Base-by-base conservation (phyloP, 2,797 vertebrate genomes). In the Eulemur rubriventer region DNA sequence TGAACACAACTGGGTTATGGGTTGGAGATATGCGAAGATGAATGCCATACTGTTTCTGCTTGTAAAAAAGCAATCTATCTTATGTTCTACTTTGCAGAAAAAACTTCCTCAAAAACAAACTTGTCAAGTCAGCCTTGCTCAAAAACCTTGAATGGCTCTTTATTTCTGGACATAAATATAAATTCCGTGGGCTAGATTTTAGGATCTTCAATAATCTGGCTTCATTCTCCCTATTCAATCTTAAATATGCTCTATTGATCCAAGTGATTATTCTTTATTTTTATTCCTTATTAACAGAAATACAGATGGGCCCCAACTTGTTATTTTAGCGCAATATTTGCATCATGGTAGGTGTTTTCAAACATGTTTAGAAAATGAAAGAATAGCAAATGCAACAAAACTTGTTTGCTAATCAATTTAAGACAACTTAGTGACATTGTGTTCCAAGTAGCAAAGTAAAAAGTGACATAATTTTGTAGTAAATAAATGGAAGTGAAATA, bases 391-490 rank as follows among this genome's bases (percentile, higher is more conserved):
- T n/a, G 18, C 24, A 78, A 90, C 85, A 65, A 88, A 61, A 50
- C 59, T 3, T 87, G 18, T 67, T 89, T 92, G 67, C 59, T 48
- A n/a, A 93, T 89, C 75, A 70, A 43, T 63, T 82, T 88, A 76
- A 88, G 67, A 75, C 67, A 84, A 89, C 14, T 89, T 93, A 46
- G 89, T 55, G 46, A 67, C 48, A 61, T 86, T 20, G 9, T 81
- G 30, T 93, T 93, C 75, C 26, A 94, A 59, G 75, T 13, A 73
- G 48, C 41, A 83, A 88, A 91, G 92, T 78, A 69, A 84, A 80
- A 80, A 89, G 20, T 61, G 41, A 80, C 35, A 63, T 35, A 67
- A 69, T 46, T 79, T 81, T 59, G 55, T 14, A 61, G 70, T 33
- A 76, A 41, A 75, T 50, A 48, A 61, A 84, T 16, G 16, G n/a